These are phyloP conservation scores for Macropodus opercularis DNA, from an alignment of 2,797 vertebrate species.

Conservation along the genomic window DNA sequence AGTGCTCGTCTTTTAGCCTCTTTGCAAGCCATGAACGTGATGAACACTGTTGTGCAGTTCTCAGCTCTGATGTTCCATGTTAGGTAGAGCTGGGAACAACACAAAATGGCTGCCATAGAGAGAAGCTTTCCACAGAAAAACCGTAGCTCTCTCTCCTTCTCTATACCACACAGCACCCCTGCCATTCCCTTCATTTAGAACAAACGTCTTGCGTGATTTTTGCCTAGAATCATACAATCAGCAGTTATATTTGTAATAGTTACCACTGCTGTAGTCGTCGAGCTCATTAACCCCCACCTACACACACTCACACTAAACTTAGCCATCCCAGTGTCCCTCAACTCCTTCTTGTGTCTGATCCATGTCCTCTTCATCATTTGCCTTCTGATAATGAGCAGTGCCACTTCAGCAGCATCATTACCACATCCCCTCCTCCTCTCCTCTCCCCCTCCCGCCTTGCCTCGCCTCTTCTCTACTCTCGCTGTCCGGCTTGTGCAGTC, in stretches of 20 bases:
- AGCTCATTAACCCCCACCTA: not conserved
- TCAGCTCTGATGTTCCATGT: slow-evolving; percentile 73
- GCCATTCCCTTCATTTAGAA: not conserved
- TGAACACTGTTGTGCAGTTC: slow-evolving; percentile 33
- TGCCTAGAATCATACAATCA: slow-evolving; percentile 4
- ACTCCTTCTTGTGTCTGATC: slow-evolving; percentile 34
- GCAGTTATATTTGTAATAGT: slow-evolving; percentile 9
- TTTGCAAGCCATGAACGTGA: not conserved
- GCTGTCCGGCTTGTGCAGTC: slow-evolving; percentile 77
- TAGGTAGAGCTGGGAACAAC: slow-evolving; percentile 69
- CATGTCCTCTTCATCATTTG: slow-evolving; percentile 51
- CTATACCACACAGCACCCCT: slow-evolving; percentile 27
- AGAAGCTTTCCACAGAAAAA: slow-evolving; percentile 59
- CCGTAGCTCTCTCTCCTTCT: slow-evolving; percentile 53
- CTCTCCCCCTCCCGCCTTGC: not conserved
- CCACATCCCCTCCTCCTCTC: slow-evolving; percentile 3
- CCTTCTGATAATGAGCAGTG: slow-evolving; percentile 64
- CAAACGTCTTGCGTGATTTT: not conserved
- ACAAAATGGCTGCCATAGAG: slow-evolving; percentile 81
- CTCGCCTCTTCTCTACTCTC: slow-evolving; percentile 26
- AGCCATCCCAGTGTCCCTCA: slow-evolving; percentile 22
- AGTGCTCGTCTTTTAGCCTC: not conserved
- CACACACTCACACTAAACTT: not conserved
- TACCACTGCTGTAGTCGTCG: slow-evolving; percentile 11
- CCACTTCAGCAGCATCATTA: slow-evolving; percentile 61